phyloP scores from a whole-genome alignment of 2,888 invertebrate genomes.

The Agrotis exclamationis region DNA sequence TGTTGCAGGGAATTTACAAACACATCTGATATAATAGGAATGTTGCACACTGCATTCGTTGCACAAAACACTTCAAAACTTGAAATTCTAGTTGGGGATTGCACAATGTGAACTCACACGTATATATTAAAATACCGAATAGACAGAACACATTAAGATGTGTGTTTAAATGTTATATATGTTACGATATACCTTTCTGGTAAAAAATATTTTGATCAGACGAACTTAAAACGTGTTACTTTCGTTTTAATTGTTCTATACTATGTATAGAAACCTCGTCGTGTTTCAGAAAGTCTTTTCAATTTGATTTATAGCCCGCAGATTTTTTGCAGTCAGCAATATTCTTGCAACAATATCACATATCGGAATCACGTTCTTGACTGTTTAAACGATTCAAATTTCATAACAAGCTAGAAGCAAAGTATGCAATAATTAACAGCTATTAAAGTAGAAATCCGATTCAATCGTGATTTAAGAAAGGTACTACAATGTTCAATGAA shows the following conservation, averaged over 20 bases:
- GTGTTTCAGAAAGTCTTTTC: neutral
- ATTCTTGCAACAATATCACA: conserved; percentile 50
- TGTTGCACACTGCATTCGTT: conserved; percentile 59
- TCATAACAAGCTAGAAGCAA: conserved; percentile 52
- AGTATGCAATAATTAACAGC: conserved; percentile 34
- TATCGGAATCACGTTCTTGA: conserved; percentile 58
- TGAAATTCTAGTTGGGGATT: conserved; percentile 62
- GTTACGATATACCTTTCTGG: conserved; percentile 28
- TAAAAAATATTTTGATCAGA: neutral
- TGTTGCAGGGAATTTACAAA: conserved; percentile 36
- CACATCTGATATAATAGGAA: conserved; percentile 41
- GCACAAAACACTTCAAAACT: conserved; percentile 65
- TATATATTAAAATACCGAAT: conserved; percentile 38
- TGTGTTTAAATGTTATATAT: conserved; percentile 26
- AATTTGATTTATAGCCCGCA: conserved; percentile 18
- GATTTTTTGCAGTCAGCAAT: conserved; percentile 46
- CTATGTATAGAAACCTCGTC: neutral
- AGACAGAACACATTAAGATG: conserved; percentile 34
- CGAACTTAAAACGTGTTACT: neutral
- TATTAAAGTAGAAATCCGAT: conserved; percentile 22
- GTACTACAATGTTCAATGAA: conserved; percentile 15
- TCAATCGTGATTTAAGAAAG: conserved; percentile 7
- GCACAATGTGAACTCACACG: conserved; percentile 50
- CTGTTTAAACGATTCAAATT: conserved; percentile 53
- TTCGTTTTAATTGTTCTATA: conserved; percentile 8